Evolutionary conservation across 35 echinoderm and acorn worm genomes (phyloP).

Genomic region (Apostichopus californicus): DNA sequence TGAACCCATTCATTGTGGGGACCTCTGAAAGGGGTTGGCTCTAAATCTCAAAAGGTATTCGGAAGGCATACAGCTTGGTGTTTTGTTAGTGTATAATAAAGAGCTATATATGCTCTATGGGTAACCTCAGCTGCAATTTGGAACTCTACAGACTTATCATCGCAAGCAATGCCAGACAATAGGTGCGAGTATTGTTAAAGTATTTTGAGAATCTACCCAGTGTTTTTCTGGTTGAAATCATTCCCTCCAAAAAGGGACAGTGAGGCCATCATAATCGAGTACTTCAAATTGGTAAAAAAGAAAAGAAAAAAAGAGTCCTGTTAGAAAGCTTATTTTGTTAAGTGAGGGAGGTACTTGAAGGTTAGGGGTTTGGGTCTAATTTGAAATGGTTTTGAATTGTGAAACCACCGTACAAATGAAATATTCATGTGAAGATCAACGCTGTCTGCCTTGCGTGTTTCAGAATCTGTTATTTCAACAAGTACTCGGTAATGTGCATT

Average conservation of each 20-base stretch:
- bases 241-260: constrained; percentile 49
- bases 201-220: constrained; percentile 60
- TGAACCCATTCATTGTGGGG: no score
- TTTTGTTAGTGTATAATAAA: neutral
- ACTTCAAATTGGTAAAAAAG: constrained; percentile 9
- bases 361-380: constrained; percentile 10
- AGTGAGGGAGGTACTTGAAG: neutral
- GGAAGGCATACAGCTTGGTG: neutral
- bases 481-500: constrained; percentile 69
- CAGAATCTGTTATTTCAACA: constrained; percentile 43
- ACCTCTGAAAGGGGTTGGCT: neutral
- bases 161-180: constrained; percentile 37
- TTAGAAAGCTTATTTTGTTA: neutral
- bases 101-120: neutral
- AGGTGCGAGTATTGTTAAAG: constrained; percentile 42
- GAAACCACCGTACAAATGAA: constrained; percentile 45
- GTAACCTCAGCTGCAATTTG: constrained; percentile 32
- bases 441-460: constrained; percentile 49
- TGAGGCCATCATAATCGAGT: constrained; percentile 55
- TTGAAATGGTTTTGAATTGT: constrained; percentile 29
- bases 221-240: constrained; percentile 62
- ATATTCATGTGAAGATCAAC: constrained; percentile 43
- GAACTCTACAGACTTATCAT: neutral
- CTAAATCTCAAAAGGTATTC: neutral
- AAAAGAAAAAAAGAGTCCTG: neutral